Evolutionary conservation across 2,888 invertebrate genomes (phyloP).

Genomic region (Limnephilus auricula): DNA sequence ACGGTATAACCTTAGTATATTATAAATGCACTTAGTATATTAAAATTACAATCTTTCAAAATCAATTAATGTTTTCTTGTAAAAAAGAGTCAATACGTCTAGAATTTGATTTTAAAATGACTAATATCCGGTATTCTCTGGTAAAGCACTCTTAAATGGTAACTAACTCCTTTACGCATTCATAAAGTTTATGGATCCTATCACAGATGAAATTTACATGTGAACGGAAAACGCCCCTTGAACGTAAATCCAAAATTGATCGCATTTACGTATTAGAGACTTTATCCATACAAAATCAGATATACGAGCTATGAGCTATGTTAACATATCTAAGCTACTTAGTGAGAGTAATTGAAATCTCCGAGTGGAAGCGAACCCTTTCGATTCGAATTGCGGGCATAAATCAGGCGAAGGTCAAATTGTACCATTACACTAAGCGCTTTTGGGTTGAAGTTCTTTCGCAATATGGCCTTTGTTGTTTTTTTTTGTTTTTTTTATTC

Average conservation of each 20-base stretch:
- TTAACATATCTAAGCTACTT: constrained; percentile 2
- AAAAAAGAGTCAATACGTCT: too few species aligned
- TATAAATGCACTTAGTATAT: too few species aligned
- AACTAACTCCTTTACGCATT: not conserved
- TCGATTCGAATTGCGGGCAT: not conserved
- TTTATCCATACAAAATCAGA: not conserved
- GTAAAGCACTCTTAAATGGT: too few species aligned
- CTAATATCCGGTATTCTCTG: too few species aligned
- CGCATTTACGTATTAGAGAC: not conserved
- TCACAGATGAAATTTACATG: not conserved
- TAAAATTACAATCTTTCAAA: too few species aligned
- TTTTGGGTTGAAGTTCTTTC: not conserved
- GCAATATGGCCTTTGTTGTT: not conserved
- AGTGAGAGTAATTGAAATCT: constrained; percentile 10
- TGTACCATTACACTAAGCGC: not conserved
- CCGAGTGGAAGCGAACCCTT: constrained; percentile 7
- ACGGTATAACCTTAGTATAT: too few species aligned
- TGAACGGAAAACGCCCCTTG: not conserved
- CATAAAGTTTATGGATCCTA: not conserved
- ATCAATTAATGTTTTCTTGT: too few species aligned
- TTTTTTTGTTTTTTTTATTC: not conserved
- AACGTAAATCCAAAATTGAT: not conserved
- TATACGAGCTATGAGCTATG: not conserved
- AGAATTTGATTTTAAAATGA: too few species aligned
- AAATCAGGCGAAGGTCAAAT: constrained; percentile 12